These are phyloP conservation scores for Phrynosoma blainvillii DNA, from an alignment of 2,113 vertebrate genomes.

Conservation along the genomic window DNA sequence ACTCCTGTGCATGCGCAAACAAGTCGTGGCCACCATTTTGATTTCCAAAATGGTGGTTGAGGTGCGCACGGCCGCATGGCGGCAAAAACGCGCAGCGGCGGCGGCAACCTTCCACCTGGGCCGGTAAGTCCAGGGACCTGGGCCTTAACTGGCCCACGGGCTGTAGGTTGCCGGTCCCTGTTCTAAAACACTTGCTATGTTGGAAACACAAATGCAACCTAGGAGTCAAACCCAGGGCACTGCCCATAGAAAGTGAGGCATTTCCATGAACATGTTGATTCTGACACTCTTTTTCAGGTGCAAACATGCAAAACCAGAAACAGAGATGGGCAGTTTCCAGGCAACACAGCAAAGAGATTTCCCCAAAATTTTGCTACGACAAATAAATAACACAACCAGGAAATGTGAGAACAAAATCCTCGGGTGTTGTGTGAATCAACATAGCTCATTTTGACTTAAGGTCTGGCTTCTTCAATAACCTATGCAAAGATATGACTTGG, in stretches of 20 bases:
- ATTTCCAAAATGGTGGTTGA: no score
- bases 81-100: no score
- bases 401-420: not conserved
- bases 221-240: not conserved
- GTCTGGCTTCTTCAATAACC: not conserved
- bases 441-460: not conserved
- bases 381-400: not conserved
- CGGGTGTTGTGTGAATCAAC: not conserved
- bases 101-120: no score
- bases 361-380: not conserved
- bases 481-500: not conserved
- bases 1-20: no score
- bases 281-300: no score
- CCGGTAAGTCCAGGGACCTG: no score
- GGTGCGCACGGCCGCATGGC: no score
- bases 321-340: not conserved
- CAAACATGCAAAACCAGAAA: not conserved
- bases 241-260: not conserved
- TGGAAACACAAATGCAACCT: not conserved
- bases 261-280: not conserved
- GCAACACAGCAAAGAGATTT: no score
- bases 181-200: no score
- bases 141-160: no score
- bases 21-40: no score
- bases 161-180: no score